A percentile compares a stretch with the other conserved stretches of the same genome.
Conservation (phyloP, 2,888 invertebrate species). For the Habrosyne pyritoides region DNA sequence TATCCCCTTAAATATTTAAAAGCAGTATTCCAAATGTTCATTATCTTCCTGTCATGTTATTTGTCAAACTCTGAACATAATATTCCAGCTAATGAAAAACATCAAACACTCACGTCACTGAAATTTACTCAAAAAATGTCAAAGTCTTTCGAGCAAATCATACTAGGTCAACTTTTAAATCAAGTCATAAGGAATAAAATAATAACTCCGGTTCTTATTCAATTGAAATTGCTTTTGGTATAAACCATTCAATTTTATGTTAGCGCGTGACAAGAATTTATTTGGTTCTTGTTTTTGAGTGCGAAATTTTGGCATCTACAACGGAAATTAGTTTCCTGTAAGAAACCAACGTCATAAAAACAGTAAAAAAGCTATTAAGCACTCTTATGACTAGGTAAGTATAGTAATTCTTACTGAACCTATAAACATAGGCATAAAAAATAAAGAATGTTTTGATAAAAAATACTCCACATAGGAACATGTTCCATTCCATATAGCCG, state of each 20-base stretch:
- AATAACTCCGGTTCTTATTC: neutral
- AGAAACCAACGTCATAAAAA: conserved; percentile 15
- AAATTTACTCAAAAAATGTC: neutral
- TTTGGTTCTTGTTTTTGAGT: conserved; percentile 12
- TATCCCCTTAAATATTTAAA: too few species aligned
- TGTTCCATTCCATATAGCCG: too few species aligned
- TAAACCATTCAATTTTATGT: conserved; percentile 6
- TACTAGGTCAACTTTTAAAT: neutral
- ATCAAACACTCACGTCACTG: neutral
- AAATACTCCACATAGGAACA: too few species aligned
- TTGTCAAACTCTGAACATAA: too few species aligned
- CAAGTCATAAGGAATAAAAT: conserved; percentile 5
- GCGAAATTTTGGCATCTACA: conserved; percentile 9
- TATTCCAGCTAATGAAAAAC: too few species aligned
- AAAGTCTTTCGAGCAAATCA: neutral
- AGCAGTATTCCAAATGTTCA: too few species aligned
- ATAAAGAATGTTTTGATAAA: too few species aligned
- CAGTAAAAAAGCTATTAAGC: conserved; percentile 2
- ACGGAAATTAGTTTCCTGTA: conserved; percentile 20
- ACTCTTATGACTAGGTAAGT: neutral
- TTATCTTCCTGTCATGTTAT: too few species aligned
- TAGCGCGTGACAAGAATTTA: conserved; percentile 17
- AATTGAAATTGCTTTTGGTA: conserved; percentile 1
- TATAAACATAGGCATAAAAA: neutral
- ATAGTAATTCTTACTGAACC: neutral